Evolutionary conservation across 1,140 invertebrate genomes (phyloP).

Genomic region (Dendroctonus valens): DNA sequence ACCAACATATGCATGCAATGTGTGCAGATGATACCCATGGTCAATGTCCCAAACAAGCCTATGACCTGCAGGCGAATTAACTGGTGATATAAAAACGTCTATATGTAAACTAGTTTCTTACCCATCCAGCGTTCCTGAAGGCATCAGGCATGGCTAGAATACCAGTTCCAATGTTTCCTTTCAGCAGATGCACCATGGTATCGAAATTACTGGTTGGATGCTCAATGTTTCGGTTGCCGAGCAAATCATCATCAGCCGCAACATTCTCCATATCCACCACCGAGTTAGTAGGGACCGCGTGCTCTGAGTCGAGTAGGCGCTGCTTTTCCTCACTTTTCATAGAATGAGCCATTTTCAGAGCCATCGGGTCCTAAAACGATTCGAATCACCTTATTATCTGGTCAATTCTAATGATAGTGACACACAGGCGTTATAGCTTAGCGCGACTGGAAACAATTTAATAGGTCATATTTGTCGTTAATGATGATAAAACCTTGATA

Average conservation of each 20-base stretch:
- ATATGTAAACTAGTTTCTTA: constrained; percentile 3
- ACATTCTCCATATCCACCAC: constrained; percentile 46
- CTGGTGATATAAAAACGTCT: neutral
- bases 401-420: too few relatives aligned
- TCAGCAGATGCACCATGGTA: constrained; percentile 76
- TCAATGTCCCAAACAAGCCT: constrained; percentile 67
- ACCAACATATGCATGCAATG: constrained; percentile 88
- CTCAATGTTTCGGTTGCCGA: constrained; percentile 64
- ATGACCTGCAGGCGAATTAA: constrained; percentile 18
- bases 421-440: too few relatives aligned
- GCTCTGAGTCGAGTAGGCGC: constrained; percentile 53
- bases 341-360: constrained; percentile 8
- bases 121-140: constrained; percentile 76
- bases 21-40: constrained; percentile 78
- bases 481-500: too few relatives aligned
- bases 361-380: neutral
- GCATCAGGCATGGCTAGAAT: constrained; percentile 78
- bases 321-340: constrained; percentile 51
- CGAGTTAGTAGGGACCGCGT: constrained; percentile 43
- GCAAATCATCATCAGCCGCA: constrained; percentile 56
- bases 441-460: too few relatives aligned
- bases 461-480: too few relatives aligned
- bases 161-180: constrained; percentile 61
- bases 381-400: too few relatives aligned
- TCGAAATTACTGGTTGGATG: constrained; percentile 79